Percentiles rank a stretch among this genome's conserved stretches.
Evolutionary conservation across 1,140 invertebrate species (phyloP).

Genomic region (Heliconius melpomene): DNA sequence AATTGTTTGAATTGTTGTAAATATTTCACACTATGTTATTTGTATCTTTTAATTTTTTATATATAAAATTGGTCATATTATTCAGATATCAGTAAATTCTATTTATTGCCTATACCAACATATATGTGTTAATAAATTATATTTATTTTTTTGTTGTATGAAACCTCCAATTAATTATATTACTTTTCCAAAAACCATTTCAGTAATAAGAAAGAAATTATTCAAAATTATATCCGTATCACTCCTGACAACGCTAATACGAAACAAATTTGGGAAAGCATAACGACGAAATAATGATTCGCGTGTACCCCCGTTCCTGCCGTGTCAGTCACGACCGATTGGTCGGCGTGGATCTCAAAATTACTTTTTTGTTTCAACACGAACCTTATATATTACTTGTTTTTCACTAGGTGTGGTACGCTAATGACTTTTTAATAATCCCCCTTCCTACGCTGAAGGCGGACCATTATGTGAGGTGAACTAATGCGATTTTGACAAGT

Average conservation of each 20-base stretch:
- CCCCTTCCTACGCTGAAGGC: conserved; percentile 66
- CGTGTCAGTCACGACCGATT: conserved; percentile 75
- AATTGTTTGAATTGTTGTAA: background rate
- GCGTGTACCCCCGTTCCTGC: conserved; percentile 71
- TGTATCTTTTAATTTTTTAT: background rate
- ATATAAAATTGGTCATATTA: background rate
- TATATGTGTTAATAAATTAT: background rate
- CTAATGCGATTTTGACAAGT: conserved; percentile 81
- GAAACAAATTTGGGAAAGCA: conserved; percentile 4
- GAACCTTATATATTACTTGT: conserved; percentile 61
- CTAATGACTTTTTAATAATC: conserved; percentile 81
- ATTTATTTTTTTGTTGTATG: background rate
- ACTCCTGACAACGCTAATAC: background rate
- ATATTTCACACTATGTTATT: background rate
- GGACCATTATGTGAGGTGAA: conserved; percentile 64
- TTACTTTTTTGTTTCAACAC: conserved; percentile 75
- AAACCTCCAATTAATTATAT: background rate
- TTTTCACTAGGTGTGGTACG: conserved; percentile 67
- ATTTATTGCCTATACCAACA: background rate
- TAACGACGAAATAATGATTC: conserved; percentile 79
- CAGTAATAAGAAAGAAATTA: conserved; percentile 3
- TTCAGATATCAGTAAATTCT: background rate
- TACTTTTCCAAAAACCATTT: background rate
- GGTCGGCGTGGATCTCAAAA: conserved; percentile 72
- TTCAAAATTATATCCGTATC: conserved; percentile 4